Evolutionary conservation across 2,888 invertebrate genomes (phyloP).

Genomic region (Microplitis manilae): DNA sequence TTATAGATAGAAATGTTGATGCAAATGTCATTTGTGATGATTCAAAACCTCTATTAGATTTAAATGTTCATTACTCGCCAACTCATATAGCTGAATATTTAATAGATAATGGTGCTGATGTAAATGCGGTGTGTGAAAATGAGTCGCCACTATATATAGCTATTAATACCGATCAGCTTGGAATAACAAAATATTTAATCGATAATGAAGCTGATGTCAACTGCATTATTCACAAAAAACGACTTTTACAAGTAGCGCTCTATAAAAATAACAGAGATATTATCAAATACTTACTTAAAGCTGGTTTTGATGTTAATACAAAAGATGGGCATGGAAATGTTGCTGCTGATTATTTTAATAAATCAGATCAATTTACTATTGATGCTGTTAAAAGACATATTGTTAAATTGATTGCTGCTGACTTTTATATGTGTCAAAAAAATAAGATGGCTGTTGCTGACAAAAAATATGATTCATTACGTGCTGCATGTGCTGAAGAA

Average conservation of each 20-base stretch:
- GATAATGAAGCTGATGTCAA: not conserved
- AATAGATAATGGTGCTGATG: not conserved
- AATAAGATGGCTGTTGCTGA: not conserved
- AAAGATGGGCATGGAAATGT: not conserved
- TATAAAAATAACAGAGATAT: not conserved
- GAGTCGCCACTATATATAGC: not conserved
- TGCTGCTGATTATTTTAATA: not conserved
- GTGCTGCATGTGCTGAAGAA: not conserved
- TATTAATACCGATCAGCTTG: not conserved
- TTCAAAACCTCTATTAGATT: no score
- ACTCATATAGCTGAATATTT: no score
- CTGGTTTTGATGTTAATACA: not conserved
- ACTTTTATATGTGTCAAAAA: not conserved
- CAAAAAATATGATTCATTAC: not conserved
- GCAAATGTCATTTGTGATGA: no score
- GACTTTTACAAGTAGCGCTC: not conserved
- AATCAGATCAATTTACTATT: not conserved
- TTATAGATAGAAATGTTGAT: no score
- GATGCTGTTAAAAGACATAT: not conserved
- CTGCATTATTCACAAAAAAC: not conserved
- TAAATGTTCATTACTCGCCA: no score
- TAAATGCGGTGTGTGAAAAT: not conserved
- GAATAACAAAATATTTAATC: not conserved
- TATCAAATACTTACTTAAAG: not conserved
- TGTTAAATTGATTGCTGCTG: not conserved